Base-by-base conservation (phyloP, 1,140 invertebrate species). In the Mamestra configurata region DNA sequence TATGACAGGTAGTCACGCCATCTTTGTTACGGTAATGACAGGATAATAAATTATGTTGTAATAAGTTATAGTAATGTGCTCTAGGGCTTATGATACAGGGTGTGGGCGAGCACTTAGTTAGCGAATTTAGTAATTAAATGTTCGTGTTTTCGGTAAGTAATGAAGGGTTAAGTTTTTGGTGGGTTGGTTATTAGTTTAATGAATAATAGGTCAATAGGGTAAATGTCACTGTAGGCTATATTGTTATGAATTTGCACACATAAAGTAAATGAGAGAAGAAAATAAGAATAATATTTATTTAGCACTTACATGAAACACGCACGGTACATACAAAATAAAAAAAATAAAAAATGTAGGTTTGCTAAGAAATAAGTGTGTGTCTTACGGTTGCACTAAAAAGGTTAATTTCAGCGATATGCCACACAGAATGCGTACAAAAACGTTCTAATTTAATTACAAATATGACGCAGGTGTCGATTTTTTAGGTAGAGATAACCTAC, bases 31-130 rank as follows among this genome's bases (percentile, higher is more conserved):
- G 79, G 89, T 94, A 94, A 94, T 92, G 93, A 94, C 92, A 94
- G 90, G 89, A 93, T 93, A 93, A 94, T 94, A 94, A 94, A 94
- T 94, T 92, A 93, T 91, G 86, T 84, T 88, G 89, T 93, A 94
- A 94, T 94, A 93, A 94, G 82, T 93, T 92, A 93, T 90, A 91
- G 92, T 93, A 93, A 92, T 93, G 91, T 89, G 81, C 83, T 84
- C 85, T 80, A 81, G 81, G 86, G 81, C 85, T 86, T 89, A 87
- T 84, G 86, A 88, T 88, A 87, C 81, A 75, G 55, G 78, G 66
- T 87, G 85, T 85, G 81, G 83, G 84, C 76, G 86, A 86, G 86
- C 88, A 81, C 79, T 88, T 92, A 89, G 89, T 92, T 93, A 89
- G 88, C 86, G 88, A 93, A 92, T 91, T 94, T 92, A 86, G 77